Conservation (phyloP, 2,888 invertebrate species). For the Trichogramma evanescens region DNA sequence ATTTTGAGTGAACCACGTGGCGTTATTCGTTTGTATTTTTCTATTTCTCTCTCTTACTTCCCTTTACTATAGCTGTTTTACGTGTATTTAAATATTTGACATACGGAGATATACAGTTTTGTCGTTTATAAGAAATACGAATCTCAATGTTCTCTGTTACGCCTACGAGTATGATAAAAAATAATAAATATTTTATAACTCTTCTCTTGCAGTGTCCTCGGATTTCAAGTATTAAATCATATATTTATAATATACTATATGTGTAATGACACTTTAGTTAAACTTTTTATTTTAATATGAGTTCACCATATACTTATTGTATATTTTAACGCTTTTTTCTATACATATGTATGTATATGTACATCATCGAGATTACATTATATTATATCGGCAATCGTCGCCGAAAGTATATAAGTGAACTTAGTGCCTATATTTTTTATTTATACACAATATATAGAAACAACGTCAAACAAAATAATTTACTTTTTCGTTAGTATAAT, state of each 20-base stretch:
- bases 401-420: slow-evolving; percentile 14
- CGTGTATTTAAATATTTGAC: slow-evolving; percentile 25
- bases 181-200: no score
- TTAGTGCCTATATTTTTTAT: slow-evolving; percentile 28
- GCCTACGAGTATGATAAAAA: no score
- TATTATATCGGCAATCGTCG: background rate
- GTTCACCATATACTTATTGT: slow-evolving; percentile 18
- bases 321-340: slow-evolving; percentile 23
- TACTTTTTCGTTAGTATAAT: slow-evolving; percentile 19
- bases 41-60: slow-evolving; percentile 21
- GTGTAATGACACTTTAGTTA: slow-evolving; percentile 20
- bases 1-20: no score
- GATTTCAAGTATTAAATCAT: slow-evolving; percentile 5
- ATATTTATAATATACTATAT: slow-evolving; percentile 5
- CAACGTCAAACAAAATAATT: slow-evolving; percentile 35
- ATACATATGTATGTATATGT: slow-evolving; percentile 15
- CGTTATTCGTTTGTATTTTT: background rate
- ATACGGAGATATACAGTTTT: slow-evolving; percentile 18
- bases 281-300: slow-evolving; percentile 22
- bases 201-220: no score
- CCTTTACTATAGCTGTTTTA: slow-evolving; percentile 21
- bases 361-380: background rate
- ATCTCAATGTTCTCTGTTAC: slow-evolving; percentile 14
- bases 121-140: background rate
- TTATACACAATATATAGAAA: slow-evolving; percentile 31